Evolutionary conservation across 2,797 vertebrate species (phyloP), one percentile per base, ranked within the genome.

Genomic region (Xiphophorus birchmanni): DNA sequence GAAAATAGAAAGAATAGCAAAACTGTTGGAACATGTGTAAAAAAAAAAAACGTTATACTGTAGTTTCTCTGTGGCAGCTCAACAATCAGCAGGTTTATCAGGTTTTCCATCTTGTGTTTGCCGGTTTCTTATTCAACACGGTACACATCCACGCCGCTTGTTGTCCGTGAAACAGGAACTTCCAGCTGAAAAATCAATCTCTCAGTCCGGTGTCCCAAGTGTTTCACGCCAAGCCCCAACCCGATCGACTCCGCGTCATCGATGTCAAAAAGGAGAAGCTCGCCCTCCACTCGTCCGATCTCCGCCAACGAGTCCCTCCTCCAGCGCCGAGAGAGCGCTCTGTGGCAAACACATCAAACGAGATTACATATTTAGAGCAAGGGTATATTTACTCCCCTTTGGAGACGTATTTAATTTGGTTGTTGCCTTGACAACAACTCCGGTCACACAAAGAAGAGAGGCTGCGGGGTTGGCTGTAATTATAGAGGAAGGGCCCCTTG

Each of bases 311-410:
- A 90, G 89, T 90, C 87, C 85, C 88, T 82, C 82, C 88, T 88
- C 88, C 82, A 63, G 50, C 50, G 50, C 50, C 83, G 76, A 77
- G 79, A 52, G 80, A 81, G 82, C 82, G 84, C 80, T 12, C 82
- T 77, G 86, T 86, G 90, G 92, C 89, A 88, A 91, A 91, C 86
- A 91, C 87, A 91, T 93, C 88, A 92, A 90, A 92, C 84, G 83
- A 90, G 88, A 93, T 95, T 94, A 93, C 90, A 86, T 92, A 87
- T 93, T 91, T 83, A 89, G 91, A 84, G 84, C 88, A 86, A 90
- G 90, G 91, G 92, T 94, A 90, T 94, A 94, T 95, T 95, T 95
- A 95, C 90, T 87, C 88, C 86, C 87, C 84, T 82, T 52, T 48
- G 26, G 87, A 89, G 89, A 91, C 89, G 84, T 88, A 88, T 93